phyloP scores from a whole-genome alignment of 2,113 vertebrate species.

The Verasper variegatus region DNA sequence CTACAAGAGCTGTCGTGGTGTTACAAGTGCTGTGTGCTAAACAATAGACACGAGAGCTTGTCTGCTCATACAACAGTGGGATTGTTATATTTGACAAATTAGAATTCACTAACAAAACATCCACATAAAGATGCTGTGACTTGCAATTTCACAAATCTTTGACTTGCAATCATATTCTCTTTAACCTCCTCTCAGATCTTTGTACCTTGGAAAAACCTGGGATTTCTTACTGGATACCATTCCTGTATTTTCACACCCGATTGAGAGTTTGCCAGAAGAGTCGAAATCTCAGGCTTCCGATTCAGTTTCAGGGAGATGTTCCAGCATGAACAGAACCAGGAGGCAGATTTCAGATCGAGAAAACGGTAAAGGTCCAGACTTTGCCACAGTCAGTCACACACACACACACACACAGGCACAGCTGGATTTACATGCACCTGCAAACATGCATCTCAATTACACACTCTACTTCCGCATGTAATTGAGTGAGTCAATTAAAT shows the following conservation, averaged over 20 bases:
- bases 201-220: slow-evolving; percentile 83
- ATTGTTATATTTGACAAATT: not conserved
- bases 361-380: slow-evolving; percentile 79
- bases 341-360: slow-evolving; percentile 49
- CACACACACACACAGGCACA: not conserved
- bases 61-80: not conserved
- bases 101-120: not conserved
- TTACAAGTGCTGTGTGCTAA: not conserved
- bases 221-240: slow-evolving; percentile 84
- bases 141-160: not conserved
- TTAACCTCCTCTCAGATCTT: slow-evolving; percentile 73
- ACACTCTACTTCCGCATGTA: slow-evolving; percentile 40
- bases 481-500: slow-evolving; percentile 44
- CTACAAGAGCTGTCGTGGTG: not conserved
- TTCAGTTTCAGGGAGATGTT: slow-evolving; percentile 59
- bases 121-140: not conserved
- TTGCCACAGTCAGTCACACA: slow-evolving; percentile 12
- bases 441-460: slow-evolving; percentile 47
- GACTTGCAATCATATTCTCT: slow-evolving; percentile 11
- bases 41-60: not conserved
- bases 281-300: slow-evolving; percentile 53
- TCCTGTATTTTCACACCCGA: slow-evolving; percentile 83
- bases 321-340: slow-evolving; percentile 56
- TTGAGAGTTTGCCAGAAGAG: slow-evolving; percentile 62
- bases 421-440: slow-evolving; percentile 8